Conservation (phyloP, 64 coral and sea anemone species). For the Montipora sp. region DNA sequence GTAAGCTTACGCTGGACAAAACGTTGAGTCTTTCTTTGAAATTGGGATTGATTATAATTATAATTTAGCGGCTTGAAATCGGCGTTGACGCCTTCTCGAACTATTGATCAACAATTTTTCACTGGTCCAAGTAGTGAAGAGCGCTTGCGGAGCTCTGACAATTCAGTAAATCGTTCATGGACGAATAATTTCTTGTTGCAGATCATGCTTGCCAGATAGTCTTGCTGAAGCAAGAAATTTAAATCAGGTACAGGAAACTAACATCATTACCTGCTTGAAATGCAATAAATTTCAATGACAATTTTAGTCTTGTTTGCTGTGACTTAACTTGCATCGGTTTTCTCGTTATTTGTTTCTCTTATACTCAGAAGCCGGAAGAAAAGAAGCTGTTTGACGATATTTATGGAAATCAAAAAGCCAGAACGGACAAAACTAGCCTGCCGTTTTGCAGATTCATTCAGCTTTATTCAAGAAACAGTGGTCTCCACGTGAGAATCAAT, state of each 20-base stretch:
- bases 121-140: conserved; percentile 10
- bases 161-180: conserved; percentile 12
- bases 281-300: not conserved
- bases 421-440: conserved; percentile 49
- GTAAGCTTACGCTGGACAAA: not conserved
- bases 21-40: conserved; percentile 17
- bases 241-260: conserved; percentile 22
- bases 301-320: conserved; percentile 34
- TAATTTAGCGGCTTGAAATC: conserved; percentile 19
- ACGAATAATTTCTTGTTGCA: conserved; percentile 25
- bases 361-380: conserved; percentile 37
- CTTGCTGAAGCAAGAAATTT: conserved; percentile 11
- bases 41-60: not conserved
- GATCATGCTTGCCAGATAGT: conserved; percentile 1
- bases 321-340: not conserved
- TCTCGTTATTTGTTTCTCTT: not conserved
- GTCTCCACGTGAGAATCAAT: conserved; percentile 75
- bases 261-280: not conserved
- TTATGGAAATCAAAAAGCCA: conserved; percentile 27
- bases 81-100: conserved; percentile 26
- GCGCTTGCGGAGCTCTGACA: conserved; percentile 9
- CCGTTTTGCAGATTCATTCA: conserved; percentile 86
- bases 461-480: conserved; percentile 92
- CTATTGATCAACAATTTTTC: conserved; percentile 49
- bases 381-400: conserved; percentile 50